phyloP scores from a whole-genome alignment of 2,888 invertebrate species.

The Chydorus sphaericus region DNA sequence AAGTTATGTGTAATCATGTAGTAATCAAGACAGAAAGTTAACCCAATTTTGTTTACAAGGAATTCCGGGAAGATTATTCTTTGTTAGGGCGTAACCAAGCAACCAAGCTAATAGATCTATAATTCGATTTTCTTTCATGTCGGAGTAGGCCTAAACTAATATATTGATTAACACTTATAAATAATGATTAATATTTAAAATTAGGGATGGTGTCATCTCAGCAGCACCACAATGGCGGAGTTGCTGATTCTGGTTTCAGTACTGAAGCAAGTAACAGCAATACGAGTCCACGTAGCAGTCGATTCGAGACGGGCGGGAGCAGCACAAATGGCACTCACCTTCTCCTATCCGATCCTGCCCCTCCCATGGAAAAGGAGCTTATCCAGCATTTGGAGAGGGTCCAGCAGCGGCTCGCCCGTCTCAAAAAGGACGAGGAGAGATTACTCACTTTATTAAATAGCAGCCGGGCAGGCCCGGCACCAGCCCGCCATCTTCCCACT shows the following conservation, averaged over 20 bases:
- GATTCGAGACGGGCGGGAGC: not conserved
- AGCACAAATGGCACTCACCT: conserved; percentile 26
- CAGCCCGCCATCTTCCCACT: no score
- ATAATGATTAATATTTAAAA: no score
- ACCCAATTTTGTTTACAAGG: no score
- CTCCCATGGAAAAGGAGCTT: conserved; percentile 14
- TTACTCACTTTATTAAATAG: conserved; percentile 9
- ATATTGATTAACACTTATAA: not conserved
- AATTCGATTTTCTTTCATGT: conserved; percentile 7
- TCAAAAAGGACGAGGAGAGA: conserved; percentile 12
- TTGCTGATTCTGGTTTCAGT: conserved; percentile 74
- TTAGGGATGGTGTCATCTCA: not conserved
- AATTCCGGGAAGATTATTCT: no score
- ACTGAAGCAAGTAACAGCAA: conserved; percentile 58
- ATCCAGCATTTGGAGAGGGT: conserved; percentile 14
- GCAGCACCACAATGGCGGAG: not conserved
- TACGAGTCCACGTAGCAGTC: conserved; percentile 16
- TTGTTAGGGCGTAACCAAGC: no score
- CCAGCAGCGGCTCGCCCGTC: conserved; percentile 10
- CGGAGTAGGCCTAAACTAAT: not conserved
- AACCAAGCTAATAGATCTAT: no score
- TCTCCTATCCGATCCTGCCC: conserved; percentile 20
- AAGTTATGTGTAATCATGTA: no score
- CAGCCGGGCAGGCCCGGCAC: no score
- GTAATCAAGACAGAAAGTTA: no score